phyloP scores from a whole-genome alignment of 1,140 invertebrate species.

The Drosophila rufa region DNA sequence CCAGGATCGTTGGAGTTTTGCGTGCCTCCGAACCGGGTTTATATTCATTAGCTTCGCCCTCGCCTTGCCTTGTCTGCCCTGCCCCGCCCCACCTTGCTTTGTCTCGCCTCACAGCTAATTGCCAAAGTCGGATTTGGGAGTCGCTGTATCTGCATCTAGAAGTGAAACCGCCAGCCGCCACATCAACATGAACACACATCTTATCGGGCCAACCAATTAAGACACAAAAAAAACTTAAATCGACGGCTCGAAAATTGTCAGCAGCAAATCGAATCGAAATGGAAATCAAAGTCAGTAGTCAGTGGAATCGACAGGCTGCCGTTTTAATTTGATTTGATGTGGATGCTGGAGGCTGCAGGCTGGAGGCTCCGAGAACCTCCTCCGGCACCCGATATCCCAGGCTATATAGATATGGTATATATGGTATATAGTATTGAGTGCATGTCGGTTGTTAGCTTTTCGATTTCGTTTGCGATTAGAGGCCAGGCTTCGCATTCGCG shows the following conservation, averaged over 20 bases:
- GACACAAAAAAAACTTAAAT: constrained; percentile 67
- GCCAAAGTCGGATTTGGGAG: constrained; percentile 11
- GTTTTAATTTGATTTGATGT: constrained; percentile 76
- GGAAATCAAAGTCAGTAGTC: constrained; percentile 62
- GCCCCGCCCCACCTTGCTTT: neutral
- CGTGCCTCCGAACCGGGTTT: constrained; percentile 13
- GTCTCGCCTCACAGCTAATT: constrained; percentile 29
- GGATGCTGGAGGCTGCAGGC: constrained; percentile 15
- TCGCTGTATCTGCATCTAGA: constrained; percentile 20
- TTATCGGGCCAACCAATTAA: constrained; percentile 78
- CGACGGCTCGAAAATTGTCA: constrained; percentile 66
- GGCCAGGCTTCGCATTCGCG: constrained; percentile 27
- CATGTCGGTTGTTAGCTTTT: constrained; percentile 43
- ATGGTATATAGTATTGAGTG: constrained; percentile 3
- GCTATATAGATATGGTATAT: constrained; percentile 17
- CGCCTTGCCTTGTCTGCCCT: neutral
- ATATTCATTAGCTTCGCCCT: constrained; percentile 32
- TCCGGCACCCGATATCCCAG: constrained; percentile 1
- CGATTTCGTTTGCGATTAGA: constrained; percentile 76
- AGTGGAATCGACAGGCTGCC: constrained; percentile 53
- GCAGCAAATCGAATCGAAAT: constrained; percentile 62
- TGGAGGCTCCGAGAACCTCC: constrained; percentile 17
- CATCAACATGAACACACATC: constrained; percentile 76
- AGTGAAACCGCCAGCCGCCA: constrained; percentile 36
- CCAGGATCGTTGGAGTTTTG: constrained; percentile 22